Conservation (phyloP, 2,797 vertebrate genomes). For the Tympanoctomys barrerae region DNA sequence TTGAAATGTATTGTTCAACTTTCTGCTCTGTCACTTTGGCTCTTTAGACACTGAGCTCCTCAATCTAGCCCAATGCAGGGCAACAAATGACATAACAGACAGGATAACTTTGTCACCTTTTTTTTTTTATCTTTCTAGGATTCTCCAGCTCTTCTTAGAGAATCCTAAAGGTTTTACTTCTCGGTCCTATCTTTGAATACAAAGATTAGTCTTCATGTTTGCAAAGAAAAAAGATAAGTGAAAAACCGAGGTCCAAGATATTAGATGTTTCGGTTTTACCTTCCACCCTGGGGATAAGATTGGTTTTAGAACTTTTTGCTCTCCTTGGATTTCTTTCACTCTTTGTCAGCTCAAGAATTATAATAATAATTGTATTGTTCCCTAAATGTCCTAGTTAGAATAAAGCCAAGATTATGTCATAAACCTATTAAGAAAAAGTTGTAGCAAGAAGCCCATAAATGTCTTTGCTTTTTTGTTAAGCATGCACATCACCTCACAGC, state of each 20-base stretch:
- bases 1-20: background rate
- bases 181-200: background rate
- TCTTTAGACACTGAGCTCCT: background rate
- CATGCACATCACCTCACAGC: slow-evolving; percentile 14
- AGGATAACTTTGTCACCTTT: background rate
- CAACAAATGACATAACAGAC: background rate
- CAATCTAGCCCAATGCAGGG: background rate
- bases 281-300: background rate
- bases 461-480: slow-evolving; percentile 44
- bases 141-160: background rate
- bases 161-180: background rate
- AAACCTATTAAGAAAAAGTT: background rate
- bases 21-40: background rate
- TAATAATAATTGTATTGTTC: slow-evolving; percentile 51
- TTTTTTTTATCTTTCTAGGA: background rate
- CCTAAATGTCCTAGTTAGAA: slow-evolving; percentile 59
- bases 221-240: slow-evolving; percentile 23
- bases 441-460: background rate
- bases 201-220: slow-evolving; percentile 11
- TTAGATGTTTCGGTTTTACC: background rate
- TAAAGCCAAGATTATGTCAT: slow-evolving; percentile 37
- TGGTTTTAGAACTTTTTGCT: slow-evolving; percentile 58
- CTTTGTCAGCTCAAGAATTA: slow-evolving; percentile 37
- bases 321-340: slow-evolving; percentile 38
- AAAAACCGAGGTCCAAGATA: background rate